Evolutionary conservation across 2,113 vertebrate genomes (phyloP).

Genomic region (Oreocharis arfaki): DNA sequence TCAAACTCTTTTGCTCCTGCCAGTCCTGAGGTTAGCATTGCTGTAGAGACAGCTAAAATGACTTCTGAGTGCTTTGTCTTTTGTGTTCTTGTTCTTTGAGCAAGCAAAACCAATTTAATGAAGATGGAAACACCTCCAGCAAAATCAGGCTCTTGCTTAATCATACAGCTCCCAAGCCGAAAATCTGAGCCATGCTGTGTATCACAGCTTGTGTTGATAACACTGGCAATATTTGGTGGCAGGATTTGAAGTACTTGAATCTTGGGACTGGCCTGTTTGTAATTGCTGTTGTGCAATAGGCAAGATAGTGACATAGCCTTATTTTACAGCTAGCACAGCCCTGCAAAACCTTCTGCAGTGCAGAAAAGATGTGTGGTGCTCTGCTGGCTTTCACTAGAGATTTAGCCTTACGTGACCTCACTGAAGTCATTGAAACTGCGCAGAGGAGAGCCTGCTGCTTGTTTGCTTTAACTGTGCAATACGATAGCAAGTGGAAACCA

Average conservation of each 20-base stretch:
- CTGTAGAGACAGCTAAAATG: neutral
- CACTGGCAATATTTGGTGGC: neutral
- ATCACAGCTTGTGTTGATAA: accelerated
- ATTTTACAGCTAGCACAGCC: neutral
- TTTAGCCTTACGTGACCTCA: neutral
- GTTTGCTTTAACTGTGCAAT: neutral
- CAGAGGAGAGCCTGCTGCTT: neutral
- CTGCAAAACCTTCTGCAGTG: constrained; percentile 4
- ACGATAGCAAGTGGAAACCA: neutral
- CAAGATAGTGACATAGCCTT: neutral
- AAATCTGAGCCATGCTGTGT: neutral
- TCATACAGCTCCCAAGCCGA: accelerated
- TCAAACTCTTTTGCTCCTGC: neutral
- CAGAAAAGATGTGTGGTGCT: neutral
- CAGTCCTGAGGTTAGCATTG: neutral
- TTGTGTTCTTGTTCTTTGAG: neutral
- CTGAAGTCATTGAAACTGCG: neutral
- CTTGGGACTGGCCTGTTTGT: neutral
- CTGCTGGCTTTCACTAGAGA: neutral
- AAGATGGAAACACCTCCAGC: neutral
- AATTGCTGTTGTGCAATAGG: neutral
- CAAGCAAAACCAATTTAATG: neutral
- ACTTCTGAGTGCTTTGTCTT: neutral
- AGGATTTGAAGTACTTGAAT: neutral
- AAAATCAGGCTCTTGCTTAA: neutral